Evolutionary conservation across 2,797 vertebrate genomes (phyloP).

Genomic region (Gadopsis marmoratus): DNA sequence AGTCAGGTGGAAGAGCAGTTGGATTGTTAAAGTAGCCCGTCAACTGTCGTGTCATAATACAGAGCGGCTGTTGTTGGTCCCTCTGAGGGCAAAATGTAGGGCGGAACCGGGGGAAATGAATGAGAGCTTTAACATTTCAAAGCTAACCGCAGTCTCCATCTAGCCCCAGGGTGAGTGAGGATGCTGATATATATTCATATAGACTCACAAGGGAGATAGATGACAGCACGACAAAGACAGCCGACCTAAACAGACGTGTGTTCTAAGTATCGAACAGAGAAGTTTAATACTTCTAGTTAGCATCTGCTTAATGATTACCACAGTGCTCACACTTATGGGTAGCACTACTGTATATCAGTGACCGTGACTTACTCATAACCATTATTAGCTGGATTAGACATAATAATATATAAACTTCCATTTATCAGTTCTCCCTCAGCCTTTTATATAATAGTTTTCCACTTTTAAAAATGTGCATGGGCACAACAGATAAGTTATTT

Average conservation of each 20-base stretch:
- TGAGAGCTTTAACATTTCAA: constrained; percentile 25
- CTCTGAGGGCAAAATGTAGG: not conserved
- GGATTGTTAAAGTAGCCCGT: constrained; percentile 58
- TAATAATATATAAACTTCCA: not conserved
- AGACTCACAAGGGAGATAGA: not conserved
- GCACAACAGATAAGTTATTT: not conserved
- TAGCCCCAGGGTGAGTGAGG: constrained; percentile 12
- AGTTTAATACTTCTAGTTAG: not conserved
- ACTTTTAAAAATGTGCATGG: not conserved
- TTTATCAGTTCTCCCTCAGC: not conserved
- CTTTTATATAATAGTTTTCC: not conserved
- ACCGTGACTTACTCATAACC: not conserved
- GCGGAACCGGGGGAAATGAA: constrained; percentile 24
- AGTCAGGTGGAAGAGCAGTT: constrained; percentile 76
- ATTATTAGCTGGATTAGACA: constrained; percentile 1
- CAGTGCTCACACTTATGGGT: constrained; percentile 19
- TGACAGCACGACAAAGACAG: not conserved
- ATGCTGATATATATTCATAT: constrained; percentile 2
- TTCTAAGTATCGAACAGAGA: not conserved
- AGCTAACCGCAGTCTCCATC: constrained; percentile 16
- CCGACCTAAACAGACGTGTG: not conserved
- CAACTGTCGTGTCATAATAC: constrained; percentile 3
- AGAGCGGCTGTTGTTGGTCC: constrained; percentile 9
- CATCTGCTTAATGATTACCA: not conserved
- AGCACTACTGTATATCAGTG: not conserved